These are phyloP conservation scores for Acrocephalus arundinaceus DNA, from an alignment of 2,113 vertebrate genomes.

Conservation along the genomic window DNA sequence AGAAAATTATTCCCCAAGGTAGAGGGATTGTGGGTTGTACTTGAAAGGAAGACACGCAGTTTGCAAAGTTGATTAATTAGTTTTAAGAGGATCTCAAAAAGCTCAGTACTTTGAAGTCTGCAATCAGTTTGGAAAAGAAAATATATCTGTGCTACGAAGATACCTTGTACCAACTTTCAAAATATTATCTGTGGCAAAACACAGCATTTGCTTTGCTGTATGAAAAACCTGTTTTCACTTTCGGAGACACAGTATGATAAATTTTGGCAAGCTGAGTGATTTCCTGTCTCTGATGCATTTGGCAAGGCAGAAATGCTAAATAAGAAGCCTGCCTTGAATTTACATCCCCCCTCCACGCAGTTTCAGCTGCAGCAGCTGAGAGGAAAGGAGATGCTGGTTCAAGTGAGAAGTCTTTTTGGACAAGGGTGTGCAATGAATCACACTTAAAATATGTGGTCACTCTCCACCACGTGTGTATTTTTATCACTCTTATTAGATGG, in stretches of 20 bases:
- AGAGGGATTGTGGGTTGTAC: constrained; percentile 39
- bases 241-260: constrained; percentile 66
- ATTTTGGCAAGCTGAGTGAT: constrained; percentile 66
- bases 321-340: constrained; percentile 54
- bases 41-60: constrained; percentile 62
- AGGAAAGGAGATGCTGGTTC: constrained; percentile 16
- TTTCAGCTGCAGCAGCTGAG: constrained; percentile 52
- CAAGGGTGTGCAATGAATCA: not conserved
- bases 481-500: not conserved
- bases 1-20: constrained; percentile 72
- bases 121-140: constrained; percentile 57
- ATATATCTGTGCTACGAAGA: constrained; percentile 62
- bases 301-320: constrained; percentile 58
- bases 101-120: constrained; percentile 63
- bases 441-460: not conserved
- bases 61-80: constrained; percentile 77
- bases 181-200: constrained; percentile 72
- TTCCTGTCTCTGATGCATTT: constrained; percentile 62
- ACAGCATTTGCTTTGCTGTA: constrained; percentile 64
- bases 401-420: constrained; percentile 16
- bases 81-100: constrained; percentile 71
- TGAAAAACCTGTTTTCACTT: constrained; percentile 68
- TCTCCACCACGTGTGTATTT: not conserved
- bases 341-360: not conserved
- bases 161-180: constrained; percentile 68